Base-by-base conservation (phyloP, 2,888 invertebrate species). In the Campopleginae sp. region DNA sequence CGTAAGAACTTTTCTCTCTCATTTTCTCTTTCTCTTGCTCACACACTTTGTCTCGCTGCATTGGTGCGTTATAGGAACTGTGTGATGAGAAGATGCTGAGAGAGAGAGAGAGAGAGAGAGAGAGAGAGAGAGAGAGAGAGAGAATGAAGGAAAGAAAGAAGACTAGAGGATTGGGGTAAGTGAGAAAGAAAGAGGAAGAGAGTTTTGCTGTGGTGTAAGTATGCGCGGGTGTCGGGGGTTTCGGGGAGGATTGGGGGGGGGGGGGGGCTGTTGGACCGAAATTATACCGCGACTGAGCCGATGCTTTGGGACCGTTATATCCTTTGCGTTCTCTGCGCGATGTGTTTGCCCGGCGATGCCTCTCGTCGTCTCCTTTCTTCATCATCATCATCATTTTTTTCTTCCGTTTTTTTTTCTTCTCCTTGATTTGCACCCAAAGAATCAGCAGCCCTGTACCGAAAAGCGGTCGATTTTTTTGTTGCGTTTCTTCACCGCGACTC, bases 201-300 rank as follows among this genome's bases (percentile, higher is more conserved):
- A 84, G 82, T 48, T 48, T 44, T 44, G 48, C 23, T 51, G 58
- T 31, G 63, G 68, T 72, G 61, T 58, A 86, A 85, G 84, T 86
- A 85, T 86, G 86, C 85, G 87, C 63, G 88, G 81, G 80, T 66
- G 74, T 81, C n/a, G 68, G 46, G 70, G 54, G 70, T 46, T 54
- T 61, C 51, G 66, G 74, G 46, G 72, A 72, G 78, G 72, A 85
- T 70, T 75, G 65, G 87, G 86, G 87, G 44, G 89, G 65, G 87
- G 86, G 87, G 44, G 89, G 42, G 89, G 58, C 86, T 89, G 87
- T 86, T 89, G 87, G 83, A 83, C 82, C 87, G 84, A 88, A 88
- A 88, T 86, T 88, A 88, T 85, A 87, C 85, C 86, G 84, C 83
- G 86, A 82, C 84, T 85, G 80, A 74, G 80, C 74, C 75, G 85